Evolutionary conservation across 2,797 vertebrate species (phyloP).

Genomic region (Thalassophryne amazonica): DNA sequence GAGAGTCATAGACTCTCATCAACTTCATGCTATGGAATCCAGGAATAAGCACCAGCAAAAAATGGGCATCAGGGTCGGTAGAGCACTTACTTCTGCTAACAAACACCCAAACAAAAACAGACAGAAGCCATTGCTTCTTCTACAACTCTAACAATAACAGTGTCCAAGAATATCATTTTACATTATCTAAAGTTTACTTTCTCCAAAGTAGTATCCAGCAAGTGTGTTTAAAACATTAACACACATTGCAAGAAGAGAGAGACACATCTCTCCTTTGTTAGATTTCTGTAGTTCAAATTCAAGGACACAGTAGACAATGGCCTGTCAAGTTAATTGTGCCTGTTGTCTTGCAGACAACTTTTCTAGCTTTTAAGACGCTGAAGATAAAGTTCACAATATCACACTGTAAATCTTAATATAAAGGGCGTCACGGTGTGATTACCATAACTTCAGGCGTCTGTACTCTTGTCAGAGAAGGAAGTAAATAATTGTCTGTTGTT

Average conservation of each 20-base stretch:
- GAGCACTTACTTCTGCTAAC: too few species aligned
- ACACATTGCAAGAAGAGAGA: not conserved
- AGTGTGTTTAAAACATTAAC: not conserved
- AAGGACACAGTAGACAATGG: too few species aligned
- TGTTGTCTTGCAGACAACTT: not conserved
- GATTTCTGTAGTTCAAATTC: too few species aligned
- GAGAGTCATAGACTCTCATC: too few species aligned
- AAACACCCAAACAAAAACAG: too few species aligned
- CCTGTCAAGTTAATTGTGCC: not conserved
- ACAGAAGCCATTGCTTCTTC: too few species aligned
- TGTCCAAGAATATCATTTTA: too few species aligned
- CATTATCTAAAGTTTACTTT: too few species aligned
- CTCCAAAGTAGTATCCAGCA: not conserved
- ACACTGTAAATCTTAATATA: constrained; percentile 3
- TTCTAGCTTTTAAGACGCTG: not conserved
- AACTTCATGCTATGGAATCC: too few species aligned
- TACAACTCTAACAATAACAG: too few species aligned
- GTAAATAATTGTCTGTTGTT: constrained; percentile 77
- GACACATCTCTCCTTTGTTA: not conserved
- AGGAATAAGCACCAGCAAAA: too few species aligned
- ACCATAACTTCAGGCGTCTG: constrained; percentile 44
- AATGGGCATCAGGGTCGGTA: too few species aligned
- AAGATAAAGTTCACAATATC: not conserved
- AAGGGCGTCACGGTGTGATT: not conserved
- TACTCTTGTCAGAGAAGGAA: constrained; percentile 63